Base-by-base conservation (phyloP, 2,113 vertebrate species). In the Plotosus lineatus region DNA sequence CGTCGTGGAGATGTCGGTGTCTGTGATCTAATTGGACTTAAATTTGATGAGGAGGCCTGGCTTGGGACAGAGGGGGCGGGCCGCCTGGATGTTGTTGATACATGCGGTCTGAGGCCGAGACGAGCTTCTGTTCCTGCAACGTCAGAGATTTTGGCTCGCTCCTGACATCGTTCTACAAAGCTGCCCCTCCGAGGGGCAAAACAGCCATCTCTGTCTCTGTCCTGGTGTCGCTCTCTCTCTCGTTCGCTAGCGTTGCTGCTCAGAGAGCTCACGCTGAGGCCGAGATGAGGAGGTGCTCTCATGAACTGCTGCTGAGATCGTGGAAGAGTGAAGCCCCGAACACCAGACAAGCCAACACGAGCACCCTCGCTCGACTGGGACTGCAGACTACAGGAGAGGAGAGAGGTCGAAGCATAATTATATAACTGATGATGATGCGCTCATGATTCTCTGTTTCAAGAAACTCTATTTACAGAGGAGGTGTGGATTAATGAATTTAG, bases 121-220 rank as follows among this genome's bases (percentile, higher is more conserved):
- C 28, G 85, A 53, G 17, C 85, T 2, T 92, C 90, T 1, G 79
- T 3, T 6, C 80, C 77, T 0, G 66, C 76, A 0, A 69, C 78
- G 48, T 94, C 94, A 0, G 92, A 91, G 33, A 85, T 89, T 33
- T 94, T 94, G 1, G 93, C 96, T 11, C 94, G 91, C 80, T 96
- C 95, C 83, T 97, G 95, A 82, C 95, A 97, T 21, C 81, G 60
- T 19, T 90, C 87, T 23, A 73, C 58, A 9, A 84, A 46, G 76
- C 72, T 42, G 66, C 56, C 95, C 55, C 91, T 85, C 0, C 91
- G 90, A 0, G 89, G 68, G 36, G 60, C 80, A 51, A 73, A 73
- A 23, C 33, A 28, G 6, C 56, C n/a, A 33, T 77, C 40, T 48
- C 75, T 48, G 26, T 77, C 75, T 58, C 75, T 7, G 17, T 77